Conservation (phyloP, 1,140 invertebrate species). For the Trypoxylus dichotomus region DNA sequence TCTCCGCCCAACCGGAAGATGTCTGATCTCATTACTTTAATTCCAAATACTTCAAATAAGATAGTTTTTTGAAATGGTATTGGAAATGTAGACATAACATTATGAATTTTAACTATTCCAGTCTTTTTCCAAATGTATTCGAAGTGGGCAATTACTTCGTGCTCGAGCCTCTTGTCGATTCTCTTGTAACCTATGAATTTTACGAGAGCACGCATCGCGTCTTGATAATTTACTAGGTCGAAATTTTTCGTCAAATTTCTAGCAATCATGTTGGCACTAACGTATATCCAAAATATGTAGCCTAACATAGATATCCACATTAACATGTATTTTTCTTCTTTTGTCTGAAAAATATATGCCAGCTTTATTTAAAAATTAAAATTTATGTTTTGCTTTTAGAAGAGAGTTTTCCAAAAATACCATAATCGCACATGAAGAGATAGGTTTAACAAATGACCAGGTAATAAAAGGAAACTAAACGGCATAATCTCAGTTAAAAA, state of each 20-base stretch:
- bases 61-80: slow-evolving; percentile 26
- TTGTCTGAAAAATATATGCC: neutral
- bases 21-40: slow-evolving; percentile 9
- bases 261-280: slow-evolving; percentile 26
- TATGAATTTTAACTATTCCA: slow-evolving; percentile 31
- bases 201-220: slow-evolving; percentile 35
- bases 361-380: no score
- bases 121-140: slow-evolving; percentile 40
- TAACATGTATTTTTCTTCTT: neutral
- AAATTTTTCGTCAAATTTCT: slow-evolving; percentile 33
- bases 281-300: slow-evolving; percentile 13
- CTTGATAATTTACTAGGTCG: slow-evolving; percentile 36
- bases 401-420: no score
- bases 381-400: no score
- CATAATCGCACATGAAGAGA: no score
- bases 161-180: slow-evolving; percentile 34
- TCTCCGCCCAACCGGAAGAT: slow-evolving; percentile 29
- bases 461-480: no score
- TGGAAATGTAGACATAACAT: slow-evolving; percentile 32
- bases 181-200: slow-evolving; percentile 35
- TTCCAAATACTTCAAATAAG: slow-evolving; percentile 36
- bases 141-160: slow-evolving; percentile 41
- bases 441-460: no score
- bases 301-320: neutral
- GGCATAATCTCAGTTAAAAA: no score